phyloP scores from a whole-genome alignment of 2,888 invertebrate genomes.

The Xanthorhoe spadicearia region DNA sequence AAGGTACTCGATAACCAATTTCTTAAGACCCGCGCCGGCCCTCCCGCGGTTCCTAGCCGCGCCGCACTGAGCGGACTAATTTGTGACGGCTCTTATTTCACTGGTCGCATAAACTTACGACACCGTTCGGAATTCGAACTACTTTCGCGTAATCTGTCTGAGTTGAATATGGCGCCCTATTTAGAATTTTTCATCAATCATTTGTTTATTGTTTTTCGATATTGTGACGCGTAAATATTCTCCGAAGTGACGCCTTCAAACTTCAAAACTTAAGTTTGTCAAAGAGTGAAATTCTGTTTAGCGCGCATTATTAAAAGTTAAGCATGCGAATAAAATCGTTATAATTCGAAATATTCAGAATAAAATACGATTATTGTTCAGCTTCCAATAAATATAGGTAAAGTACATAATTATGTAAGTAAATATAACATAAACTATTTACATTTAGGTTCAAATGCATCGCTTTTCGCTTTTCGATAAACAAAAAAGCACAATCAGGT shows the following conservation, averaged over 20 bases:
- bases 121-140: constrained; percentile 81
- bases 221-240: background rate
- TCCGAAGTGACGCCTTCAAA: background rate
- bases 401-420: no score
- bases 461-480: background rate
- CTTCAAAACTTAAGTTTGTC: constrained; percentile 1
- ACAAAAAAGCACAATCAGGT: background rate
- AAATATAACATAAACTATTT: no score
- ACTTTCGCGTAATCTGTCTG: constrained; percentile 82
- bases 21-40: constrained; percentile 61
- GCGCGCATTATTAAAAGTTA: constrained; percentile 33
- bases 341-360: no score
- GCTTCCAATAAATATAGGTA: no score
- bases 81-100: constrained; percentile 60
- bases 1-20: constrained; percentile 76
- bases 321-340: no score
- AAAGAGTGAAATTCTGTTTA: constrained; percentile 22
- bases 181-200: constrained; percentile 46
- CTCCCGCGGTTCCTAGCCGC: constrained; percentile 46
- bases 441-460: background rate
- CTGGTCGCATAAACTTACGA: constrained; percentile 75
- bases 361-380: no score
- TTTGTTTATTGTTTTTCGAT: background rate
- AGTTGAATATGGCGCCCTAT: constrained; percentile 71
- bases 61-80: constrained; percentile 53